Evolutionary conservation across 1,140 invertebrate species (phyloP).

Genomic region (Heliothis virescens): DNA sequence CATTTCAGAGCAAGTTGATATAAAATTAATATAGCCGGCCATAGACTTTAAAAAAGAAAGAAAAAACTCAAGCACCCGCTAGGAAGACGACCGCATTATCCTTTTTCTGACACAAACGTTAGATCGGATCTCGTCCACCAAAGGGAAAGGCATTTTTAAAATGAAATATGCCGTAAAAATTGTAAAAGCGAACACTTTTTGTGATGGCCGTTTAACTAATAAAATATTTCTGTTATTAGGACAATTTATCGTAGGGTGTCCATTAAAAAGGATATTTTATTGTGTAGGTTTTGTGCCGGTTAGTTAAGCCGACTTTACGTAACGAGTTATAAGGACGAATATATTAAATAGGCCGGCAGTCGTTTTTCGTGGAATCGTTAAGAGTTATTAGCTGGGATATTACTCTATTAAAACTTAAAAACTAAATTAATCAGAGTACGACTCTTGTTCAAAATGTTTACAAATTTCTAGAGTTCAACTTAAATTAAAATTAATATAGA

Average conservation of each 20-base stretch:
- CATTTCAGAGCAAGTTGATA: neutral
- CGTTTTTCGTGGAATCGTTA: constrained; percentile 49
- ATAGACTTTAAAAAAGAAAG: constrained; percentile 57
- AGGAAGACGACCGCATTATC: constrained; percentile 74
- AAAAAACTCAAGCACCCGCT: constrained; percentile 73
- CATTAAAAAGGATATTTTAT: constrained; percentile 81
- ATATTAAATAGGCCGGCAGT: constrained; percentile 64
- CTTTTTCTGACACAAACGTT: constrained; percentile 80
- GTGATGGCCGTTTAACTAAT: constrained; percentile 65
- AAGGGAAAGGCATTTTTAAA: constrained; percentile 70
- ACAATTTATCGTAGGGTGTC: constrained; percentile 75
- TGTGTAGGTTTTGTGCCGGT: constrained; percentile 74
- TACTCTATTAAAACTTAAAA: constrained; percentile 48
- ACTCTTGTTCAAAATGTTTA: neutral
- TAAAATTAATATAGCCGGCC: neutral
- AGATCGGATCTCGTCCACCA: constrained; percentile 77
- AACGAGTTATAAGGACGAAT: constrained; percentile 65
- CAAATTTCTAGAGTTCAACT: too few species aligned
- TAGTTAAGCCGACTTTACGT: constrained; percentile 63
- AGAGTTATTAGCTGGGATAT: constrained; percentile 45
- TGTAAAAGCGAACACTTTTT: constrained; percentile 76
- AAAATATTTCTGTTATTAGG: constrained; percentile 83
- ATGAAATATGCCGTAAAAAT: constrained; percentile 76
- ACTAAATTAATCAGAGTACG: constrained; percentile 31
- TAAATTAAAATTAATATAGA: too few species aligned